Evolutionary conservation across 1,140 invertebrate species (phyloP).

Genomic region (Cyrtorhinus lividipennis): DNA sequence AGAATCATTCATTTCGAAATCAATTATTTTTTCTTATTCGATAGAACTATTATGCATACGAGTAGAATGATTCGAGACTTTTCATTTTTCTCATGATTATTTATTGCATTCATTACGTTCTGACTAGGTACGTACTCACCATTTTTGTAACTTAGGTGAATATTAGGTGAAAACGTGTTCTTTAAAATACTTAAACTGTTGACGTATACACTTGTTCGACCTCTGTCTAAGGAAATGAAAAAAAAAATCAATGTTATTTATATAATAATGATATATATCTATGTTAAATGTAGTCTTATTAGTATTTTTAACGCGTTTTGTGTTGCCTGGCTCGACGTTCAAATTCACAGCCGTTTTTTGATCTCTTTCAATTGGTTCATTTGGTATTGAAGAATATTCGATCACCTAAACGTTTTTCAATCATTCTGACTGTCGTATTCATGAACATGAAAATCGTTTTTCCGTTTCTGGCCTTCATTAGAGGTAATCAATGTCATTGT

Average conservation of each 20-base stretch:
- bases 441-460: not conserved
- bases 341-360: not conserved
- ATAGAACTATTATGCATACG: too few species aligned
- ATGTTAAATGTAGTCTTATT: not conserved
- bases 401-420: not conserved
- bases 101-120: not conserved
- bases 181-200: not conserved
- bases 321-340: not conserved
- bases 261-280: not conserved
- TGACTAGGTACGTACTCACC: not conserved
- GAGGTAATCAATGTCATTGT: too few species aligned
- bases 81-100: not conserved
- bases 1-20: too few species aligned
- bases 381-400: not conserved
- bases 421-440: not conserved
- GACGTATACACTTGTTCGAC: not conserved
- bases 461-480: too few species aligned
- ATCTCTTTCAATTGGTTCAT: not conserved
- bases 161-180: not conserved
- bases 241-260: slow-evolving; percentile 2
- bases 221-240: not conserved
- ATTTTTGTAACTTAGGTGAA: not conserved
- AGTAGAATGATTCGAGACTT: not conserved
- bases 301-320: not conserved
- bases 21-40: too few species aligned